These are phyloP conservation scores for Strix aluco DNA, from an alignment of 2,113 vertebrate genomes.

Conservation along the genomic window DNA sequence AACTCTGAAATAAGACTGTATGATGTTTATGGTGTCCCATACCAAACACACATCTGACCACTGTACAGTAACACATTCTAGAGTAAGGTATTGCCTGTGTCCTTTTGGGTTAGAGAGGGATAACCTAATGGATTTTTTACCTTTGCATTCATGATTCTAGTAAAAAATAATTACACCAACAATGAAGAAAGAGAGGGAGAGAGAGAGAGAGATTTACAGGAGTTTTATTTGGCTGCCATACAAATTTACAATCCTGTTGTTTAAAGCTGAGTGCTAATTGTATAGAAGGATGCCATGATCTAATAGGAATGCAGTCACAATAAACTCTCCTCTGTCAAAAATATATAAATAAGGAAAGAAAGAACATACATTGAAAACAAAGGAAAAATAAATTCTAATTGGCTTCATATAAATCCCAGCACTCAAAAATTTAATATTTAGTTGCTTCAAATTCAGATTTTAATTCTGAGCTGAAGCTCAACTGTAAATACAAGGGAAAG, in stretches of 20 bases:
- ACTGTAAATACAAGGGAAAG: neutral
- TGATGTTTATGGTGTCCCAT: neutral
- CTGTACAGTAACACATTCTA: neutral
- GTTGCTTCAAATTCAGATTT: neutral
- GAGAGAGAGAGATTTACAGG: neutral
- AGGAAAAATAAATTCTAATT: neutral
- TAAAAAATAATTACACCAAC: conserved; percentile 2
- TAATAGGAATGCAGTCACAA: conserved; percentile 23
- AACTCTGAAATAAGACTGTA: neutral
- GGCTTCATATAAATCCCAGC: neutral
- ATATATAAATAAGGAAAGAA: neutral
- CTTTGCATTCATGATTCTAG: neutral
- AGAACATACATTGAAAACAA: neutral
- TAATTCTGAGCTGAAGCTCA: conserved; percentile 2
- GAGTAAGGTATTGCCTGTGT: neutral
- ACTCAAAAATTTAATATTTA: neutral
- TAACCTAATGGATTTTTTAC: neutral
- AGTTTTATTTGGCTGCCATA: neutral
- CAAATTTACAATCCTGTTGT: neutral
- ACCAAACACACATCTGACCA: neutral
- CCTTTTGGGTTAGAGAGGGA: neutral
- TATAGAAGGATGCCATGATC: conserved; percentile 20
- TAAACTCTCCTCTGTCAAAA: neutral
- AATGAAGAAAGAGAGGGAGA: neutral
- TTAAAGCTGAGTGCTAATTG: conserved; percentile 3